phyloP scores from a whole-genome alignment of 2,113 vertebrate genomes.

The Pygoscelis adeliae region DNA sequence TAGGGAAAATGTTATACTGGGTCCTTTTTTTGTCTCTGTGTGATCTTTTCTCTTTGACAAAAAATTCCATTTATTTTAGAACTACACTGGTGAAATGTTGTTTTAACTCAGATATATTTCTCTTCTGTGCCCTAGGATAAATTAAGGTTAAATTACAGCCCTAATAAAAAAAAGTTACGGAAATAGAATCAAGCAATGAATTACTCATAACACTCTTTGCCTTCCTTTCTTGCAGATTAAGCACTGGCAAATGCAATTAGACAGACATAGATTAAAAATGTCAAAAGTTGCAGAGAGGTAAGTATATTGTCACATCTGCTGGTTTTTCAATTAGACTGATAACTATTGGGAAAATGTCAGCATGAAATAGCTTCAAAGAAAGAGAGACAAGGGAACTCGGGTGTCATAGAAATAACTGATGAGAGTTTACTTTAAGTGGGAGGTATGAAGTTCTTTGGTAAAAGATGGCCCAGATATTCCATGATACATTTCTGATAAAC shows the following conservation, averaged over 20 bases:
- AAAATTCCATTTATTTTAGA: conserved; percentile 20
- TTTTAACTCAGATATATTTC: background rate
- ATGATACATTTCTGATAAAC: background rate
- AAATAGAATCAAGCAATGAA: background rate
- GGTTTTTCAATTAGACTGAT: background rate
- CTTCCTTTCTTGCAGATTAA: conserved; percentile 88
- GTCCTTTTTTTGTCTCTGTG: background rate
- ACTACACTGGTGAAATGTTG: background rate
- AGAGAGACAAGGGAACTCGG: background rate
- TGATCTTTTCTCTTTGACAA: background rate
- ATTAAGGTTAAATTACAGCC: conserved; percentile 1
- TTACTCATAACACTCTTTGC: background rate
- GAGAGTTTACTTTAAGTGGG: background rate
- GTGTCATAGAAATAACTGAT: background rate
- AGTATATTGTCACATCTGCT: conserved; percentile 44
- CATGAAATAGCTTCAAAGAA: background rate
- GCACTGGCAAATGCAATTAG: conserved; percentile 97
- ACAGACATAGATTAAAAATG: conserved; percentile 98
- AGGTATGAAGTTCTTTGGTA: background rate
- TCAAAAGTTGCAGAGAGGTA: conserved; percentile 99
- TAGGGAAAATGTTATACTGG: background rate
- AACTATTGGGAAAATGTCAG: background rate
- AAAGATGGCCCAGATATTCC: background rate
- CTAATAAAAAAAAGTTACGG: background rate
- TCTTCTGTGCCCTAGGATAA: background rate